Percentiles rank a stretch among this genome's conserved stretches.
These are phyloP conservation scores for Pachycephala philippinensis DNA, from an alignment of 2,113 vertebrate genomes.

Conservation along the genomic window DNA sequence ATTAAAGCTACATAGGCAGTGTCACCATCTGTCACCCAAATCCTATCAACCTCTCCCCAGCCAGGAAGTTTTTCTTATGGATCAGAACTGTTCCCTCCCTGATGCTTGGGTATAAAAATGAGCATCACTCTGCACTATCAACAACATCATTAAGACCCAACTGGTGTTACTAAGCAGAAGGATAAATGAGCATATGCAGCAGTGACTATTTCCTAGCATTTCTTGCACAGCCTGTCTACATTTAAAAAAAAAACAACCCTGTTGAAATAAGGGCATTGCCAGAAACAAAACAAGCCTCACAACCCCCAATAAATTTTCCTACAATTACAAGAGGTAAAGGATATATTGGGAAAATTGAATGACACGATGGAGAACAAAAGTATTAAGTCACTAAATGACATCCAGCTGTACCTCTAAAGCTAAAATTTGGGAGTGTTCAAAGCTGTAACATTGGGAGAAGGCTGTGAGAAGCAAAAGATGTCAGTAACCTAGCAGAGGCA, in stretches of 20 bases:
- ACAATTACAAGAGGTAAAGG: neutral
- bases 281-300: neutral
- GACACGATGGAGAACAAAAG: neutral
- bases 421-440: neutral
- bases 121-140: neutral
- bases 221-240: neutral
- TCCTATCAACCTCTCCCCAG: neutral
- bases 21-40: conserved; percentile 25
- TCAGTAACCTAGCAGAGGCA: neutral
- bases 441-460: neutral
- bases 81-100: neutral
- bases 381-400: neutral
- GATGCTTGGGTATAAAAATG: neutral
- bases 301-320: neutral
- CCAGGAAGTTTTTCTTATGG: neutral
- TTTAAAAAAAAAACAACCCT: neutral
- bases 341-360: neutral
- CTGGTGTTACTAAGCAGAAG: neutral
- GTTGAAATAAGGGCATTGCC: neutral
- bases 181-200: neutral
- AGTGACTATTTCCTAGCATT: neutral
- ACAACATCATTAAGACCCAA: neutral
- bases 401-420: neutral
- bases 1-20: neutral
- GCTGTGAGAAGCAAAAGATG: neutral